Conservation (phyloP, 2,888 invertebrate genomes). For the Atethmia centrago region DNA sequence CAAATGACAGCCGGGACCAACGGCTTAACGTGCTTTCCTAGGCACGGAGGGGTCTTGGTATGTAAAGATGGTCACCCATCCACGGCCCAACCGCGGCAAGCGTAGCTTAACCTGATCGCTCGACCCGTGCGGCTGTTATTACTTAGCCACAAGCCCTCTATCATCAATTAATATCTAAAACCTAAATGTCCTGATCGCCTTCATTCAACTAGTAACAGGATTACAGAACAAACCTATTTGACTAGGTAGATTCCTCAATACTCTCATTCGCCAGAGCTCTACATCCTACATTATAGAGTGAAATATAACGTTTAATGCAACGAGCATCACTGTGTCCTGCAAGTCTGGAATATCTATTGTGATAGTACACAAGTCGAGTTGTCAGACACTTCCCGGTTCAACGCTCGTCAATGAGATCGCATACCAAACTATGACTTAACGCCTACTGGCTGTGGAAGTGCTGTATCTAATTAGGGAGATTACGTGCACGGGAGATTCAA, state of each 20-base stretch:
- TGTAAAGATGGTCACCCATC: no score
- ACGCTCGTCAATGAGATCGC: conserved; percentile 79
- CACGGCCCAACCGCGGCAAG: no score
- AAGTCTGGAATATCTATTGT: conserved; percentile 68
- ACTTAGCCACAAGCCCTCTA: no score
- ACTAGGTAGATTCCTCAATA: neutral
- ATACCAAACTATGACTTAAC: conserved; percentile 75
- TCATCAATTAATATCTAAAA: neutral
- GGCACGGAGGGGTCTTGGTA: no score
- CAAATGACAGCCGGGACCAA: no score
- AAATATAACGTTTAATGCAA: conserved; percentile 53
- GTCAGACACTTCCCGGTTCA: conserved; percentile 79
- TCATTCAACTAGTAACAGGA: neutral
- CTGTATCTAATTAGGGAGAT: conserved; percentile 68
- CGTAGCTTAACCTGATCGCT: no score
- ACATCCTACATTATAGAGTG: conserved; percentile 20
- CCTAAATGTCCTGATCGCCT: neutral
- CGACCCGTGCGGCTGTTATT: no score
- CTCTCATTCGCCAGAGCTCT: neutral
- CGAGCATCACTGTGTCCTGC: conserved; percentile 56
- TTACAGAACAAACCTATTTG: neutral
- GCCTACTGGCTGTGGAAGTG: conserved; percentile 66
- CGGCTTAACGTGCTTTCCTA: no score
- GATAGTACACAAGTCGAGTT: conserved; percentile 70
- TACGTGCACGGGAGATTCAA: conserved; percentile 62